phyloP scores from a whole-genome alignment of 92 coral and sea anemone genomes.

The Pocillopora meandrina region DNA sequence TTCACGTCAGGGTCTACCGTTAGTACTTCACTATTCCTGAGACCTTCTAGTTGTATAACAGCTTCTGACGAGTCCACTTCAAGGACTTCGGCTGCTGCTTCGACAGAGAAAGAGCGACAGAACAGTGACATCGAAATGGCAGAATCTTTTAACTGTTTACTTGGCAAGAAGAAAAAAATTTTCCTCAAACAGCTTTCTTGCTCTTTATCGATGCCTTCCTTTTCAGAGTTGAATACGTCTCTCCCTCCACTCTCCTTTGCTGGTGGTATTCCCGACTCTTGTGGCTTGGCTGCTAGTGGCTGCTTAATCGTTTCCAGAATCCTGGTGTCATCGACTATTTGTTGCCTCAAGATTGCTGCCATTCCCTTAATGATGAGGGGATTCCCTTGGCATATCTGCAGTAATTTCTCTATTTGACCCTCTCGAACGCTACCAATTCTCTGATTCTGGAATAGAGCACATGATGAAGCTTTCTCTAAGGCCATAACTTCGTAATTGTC shows the following conservation, averaged over 20 bases:
- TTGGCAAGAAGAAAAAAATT: slow-evolving; percentile 36
- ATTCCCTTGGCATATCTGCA: slow-evolving; percentile 48
- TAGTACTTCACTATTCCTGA: slow-evolving; percentile 18
- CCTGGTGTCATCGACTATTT: slow-evolving; percentile 33
- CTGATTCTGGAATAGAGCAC: slow-evolving; percentile 22
- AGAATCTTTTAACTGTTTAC: slow-evolving; percentile 27
- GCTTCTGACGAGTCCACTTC: slow-evolving; percentile 19
- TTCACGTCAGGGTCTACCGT: slow-evolving; percentile 21
- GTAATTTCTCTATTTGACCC: slow-evolving; percentile 3
- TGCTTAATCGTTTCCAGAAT: slow-evolving; percentile 38
- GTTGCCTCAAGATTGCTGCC: slow-evolving; percentile 49
- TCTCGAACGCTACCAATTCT: background rate
- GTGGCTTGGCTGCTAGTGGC: slow-evolving; percentile 1
- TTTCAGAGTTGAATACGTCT: slow-evolving; percentile 1
- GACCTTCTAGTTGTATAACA: slow-evolving; percentile 19
- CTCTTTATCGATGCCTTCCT: slow-evolving; percentile 19
- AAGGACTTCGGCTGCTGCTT: slow-evolving; percentile 35
- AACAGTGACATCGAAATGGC: slow-evolving; percentile 48
- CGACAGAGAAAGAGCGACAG: slow-evolving; percentile 42
- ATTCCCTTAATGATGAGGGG: slow-evolving; percentile 56
- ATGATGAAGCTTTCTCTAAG: slow-evolving; percentile 30
- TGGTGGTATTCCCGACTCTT: background rate
- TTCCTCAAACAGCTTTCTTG: slow-evolving; percentile 16
- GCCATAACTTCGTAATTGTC: slow-evolving; percentile 52
- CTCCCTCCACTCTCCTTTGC: background rate